Evolutionary conservation across 2,888 invertebrate species (phyloP).

Genomic region (Cheiracanthium punctorium): DNA sequence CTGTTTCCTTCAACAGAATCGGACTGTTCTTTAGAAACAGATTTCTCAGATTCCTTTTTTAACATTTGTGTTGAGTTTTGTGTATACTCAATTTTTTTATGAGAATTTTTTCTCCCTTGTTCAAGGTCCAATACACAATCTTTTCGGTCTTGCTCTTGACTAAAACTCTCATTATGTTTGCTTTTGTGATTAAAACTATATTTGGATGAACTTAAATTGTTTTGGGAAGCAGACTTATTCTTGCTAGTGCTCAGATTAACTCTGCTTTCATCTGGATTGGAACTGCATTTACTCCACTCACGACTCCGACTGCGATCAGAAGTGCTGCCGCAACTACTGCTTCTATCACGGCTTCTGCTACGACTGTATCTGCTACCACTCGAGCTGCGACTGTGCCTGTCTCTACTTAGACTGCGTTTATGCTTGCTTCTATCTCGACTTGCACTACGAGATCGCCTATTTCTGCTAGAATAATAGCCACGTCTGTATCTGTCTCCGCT

Average conservation of each 20-base stretch:
- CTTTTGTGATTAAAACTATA: background rate
- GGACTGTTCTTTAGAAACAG: background rate
- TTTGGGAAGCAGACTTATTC: too few species aligned
- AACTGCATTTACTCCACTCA: background rate
- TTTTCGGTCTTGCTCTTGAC: background rate
- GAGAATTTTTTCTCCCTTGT: background rate
- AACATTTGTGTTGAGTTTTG: background rate
- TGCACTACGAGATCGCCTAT: background rate
- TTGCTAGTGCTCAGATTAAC: conserved; percentile 1
- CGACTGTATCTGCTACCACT: background rate
- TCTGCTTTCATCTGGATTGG: background rate
- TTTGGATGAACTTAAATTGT: too few species aligned
- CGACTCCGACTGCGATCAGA: background rate
- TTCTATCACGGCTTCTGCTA: background rate
- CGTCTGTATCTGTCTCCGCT: background rate
- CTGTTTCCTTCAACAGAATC: background rate
- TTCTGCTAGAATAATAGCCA: background rate
- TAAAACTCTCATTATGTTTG: background rate
- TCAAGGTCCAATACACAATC: background rate
- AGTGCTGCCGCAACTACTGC: too few species aligned
- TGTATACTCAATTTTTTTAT: background rate
- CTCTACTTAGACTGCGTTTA: background rate
- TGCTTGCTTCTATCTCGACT: background rate
- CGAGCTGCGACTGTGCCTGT: background rate
- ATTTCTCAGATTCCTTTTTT: background rate